Conservation (phyloP, 2,797 vertebrate genomes). For the Mus spretus region DNA sequence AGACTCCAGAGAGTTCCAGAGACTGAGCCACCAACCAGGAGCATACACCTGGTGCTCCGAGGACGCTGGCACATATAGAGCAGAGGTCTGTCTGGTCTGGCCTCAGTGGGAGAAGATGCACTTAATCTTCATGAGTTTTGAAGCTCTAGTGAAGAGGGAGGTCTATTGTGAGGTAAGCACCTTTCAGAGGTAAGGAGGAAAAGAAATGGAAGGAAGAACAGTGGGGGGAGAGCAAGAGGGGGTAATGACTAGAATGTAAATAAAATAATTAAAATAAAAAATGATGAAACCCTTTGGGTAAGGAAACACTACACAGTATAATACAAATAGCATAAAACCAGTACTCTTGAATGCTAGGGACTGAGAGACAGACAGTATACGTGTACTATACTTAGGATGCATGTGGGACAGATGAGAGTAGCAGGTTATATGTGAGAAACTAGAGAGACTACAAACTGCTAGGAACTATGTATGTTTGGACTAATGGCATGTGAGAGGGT, state of each 20-base stretch:
- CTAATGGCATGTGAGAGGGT: not conserved
- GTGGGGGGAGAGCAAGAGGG: not conserved
- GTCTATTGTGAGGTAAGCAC: fast-evolving
- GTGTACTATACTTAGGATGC: not conserved
- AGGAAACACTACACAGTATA: not conserved
- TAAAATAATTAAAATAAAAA: not conserved
- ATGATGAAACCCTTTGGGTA: not conserved
- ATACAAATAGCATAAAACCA: not conserved
- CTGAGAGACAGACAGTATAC: not conserved
- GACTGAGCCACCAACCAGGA: too few relatives aligned
- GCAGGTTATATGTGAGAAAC: not conserved
- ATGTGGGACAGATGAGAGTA: not conserved
- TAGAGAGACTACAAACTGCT: not conserved
- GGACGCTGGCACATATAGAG: too few relatives aligned
- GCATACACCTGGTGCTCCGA: too few relatives aligned
- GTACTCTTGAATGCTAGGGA: not conserved
- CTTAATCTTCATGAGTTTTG: not conserved
- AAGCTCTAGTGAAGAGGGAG: not conserved
- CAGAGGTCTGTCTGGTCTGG: not conserved
- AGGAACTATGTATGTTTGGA: not conserved
- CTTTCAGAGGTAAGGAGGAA: not conserved
- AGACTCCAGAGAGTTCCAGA: too few relatives aligned
- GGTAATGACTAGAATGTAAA: not conserved
- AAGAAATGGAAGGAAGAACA: not conserved
- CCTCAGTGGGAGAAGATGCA: not conserved